Evolutionary conservation across 1,140 invertebrate genomes (phyloP).

Genomic region (Grapholita molesta): DNA sequence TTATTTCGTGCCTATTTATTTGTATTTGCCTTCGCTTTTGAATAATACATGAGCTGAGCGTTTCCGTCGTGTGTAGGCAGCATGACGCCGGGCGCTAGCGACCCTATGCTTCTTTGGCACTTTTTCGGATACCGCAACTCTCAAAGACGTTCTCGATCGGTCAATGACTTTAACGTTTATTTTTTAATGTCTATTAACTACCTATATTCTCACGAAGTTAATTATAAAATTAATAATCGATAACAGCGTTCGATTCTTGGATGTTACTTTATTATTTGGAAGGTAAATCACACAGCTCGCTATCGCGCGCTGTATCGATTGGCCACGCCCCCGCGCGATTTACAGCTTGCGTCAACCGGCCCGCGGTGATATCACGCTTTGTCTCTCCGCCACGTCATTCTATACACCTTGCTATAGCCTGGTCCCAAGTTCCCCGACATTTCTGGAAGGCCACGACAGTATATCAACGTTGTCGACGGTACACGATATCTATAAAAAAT

Average conservation of each 20-base stretch:
- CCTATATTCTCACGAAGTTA: constrained; percentile 47
- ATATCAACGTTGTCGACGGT: no score
- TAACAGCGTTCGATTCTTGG: constrained; percentile 52
- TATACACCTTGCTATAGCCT: background rate
- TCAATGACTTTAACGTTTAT: background rate
- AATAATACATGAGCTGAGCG: constrained; percentile 72
- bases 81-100: constrained; percentile 59
- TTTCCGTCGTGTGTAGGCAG: constrained; percentile 75
- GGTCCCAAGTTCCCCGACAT: background rate
- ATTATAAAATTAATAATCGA: constrained; percentile 64
- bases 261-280: constrained; percentile 53
- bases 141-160: background rate
- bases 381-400: constrained; percentile 28
- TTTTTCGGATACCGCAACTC: constrained; percentile 17
- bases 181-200: constrained; percentile 6
- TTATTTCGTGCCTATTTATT: constrained; percentile 77
- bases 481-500: background rate
- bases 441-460: background rate
- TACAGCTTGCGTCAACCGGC: constrained; percentile 54
- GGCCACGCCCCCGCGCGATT: constrained; percentile 47
- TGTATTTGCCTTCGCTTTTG: constrained; percentile 73
- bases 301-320: constrained; percentile 59
- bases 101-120: constrained; percentile 28
- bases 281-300: constrained; percentile 54
- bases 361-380: constrained; percentile 55